Evolutionary conservation across 2,888 invertebrate species (phyloP).

Genomic region (Cyclophora punctaria): DNA sequence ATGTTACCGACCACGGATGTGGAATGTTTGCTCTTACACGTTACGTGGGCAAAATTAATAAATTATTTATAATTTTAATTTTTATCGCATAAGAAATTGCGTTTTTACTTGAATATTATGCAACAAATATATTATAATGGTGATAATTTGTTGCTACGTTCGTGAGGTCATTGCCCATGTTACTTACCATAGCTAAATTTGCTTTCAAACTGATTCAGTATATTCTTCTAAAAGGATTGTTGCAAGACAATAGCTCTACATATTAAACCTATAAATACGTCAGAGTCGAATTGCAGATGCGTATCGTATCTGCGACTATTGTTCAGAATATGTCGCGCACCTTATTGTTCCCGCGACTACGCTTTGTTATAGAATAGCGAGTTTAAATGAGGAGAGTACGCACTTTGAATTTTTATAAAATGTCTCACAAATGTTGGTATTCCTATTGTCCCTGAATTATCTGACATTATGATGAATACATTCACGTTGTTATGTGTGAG

Average conservation of each 20-base stretch:
- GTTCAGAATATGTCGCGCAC: conserved; percentile 70
- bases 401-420: conserved; percentile 46
- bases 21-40: conserved; percentile 34
- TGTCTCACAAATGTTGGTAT: conserved; percentile 19
- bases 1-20: conserved; percentile 46
- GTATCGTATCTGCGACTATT: conserved; percentile 63
- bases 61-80: not conserved
- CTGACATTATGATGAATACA: conserved; percentile 5
- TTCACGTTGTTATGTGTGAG: conserved; percentile 1
- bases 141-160: conserved; percentile 12
- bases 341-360: conserved; percentile 58
- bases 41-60: conserved; percentile 30
- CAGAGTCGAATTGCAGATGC: conserved; percentile 63
- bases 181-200: conserved; percentile 14
- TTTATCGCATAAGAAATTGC: too few species aligned
- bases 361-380: conserved; percentile 45
- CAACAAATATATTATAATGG: conserved; percentile 19
- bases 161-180: conserved; percentile 40
- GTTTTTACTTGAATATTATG: conserved; percentile 15
- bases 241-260: conserved; percentile 43
- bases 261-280: conserved; percentile 47
- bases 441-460: conserved; percentile 16
- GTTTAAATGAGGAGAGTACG: conserved; percentile 61
- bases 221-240: conserved; percentile 43
- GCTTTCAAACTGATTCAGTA: conserved; percentile 36